Evolutionary conservation across 1,140 invertebrate species (phyloP), one percentile per base, ranked within the genome.

Genomic region (roundworm (Caenorhabditis elegans)): DNA sequence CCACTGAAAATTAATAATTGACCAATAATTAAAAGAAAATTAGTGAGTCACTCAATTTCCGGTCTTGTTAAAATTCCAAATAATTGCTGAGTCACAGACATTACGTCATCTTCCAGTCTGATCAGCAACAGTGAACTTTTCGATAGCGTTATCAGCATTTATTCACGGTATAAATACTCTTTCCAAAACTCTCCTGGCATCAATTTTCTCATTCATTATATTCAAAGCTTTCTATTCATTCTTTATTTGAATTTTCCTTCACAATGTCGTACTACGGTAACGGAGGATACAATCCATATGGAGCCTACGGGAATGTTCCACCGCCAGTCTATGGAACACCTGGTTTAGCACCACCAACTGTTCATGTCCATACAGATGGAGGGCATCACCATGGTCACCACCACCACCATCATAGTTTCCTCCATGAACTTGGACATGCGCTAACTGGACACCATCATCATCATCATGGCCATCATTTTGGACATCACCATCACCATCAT

Each of bases 371-470:
- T 34, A 60, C 53, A 13, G 15, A 60, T 43, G 60, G 60, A 43
- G 60, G 60, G 22, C 34, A 70, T 24, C 60, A 70, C 43, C 60
- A 70, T 31, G 60, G 60, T 1, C 60, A 70, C 19, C 60, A 70
- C 13, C 60, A 70, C n/a, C 60, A 70, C 8, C 60, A 70, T n/a
- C 60, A 70, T 11, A 34, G 60, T 3, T 24, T 70, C 5, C 34
- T 70, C 19, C 60, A 70, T 39, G 60, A 70, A 34, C 13, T 70
- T 8, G 60, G 60, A 1, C 60, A 70, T 24, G 60, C 60, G 1
- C n/a, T 70, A n/a, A 70, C 60, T 70, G 60, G 60, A 24, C 60
- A 70, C 19, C 60, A 70, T n/a, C 60, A 70, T 11, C 60, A 70
- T 22, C 60, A 70, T 43, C 60, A 39, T 22, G 60, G 34, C 19